These are phyloP conservation scores for Leptobrachium leishanense DNA, from an alignment of 2,113 vertebrate genomes.

Conservation along the genomic window DNA sequence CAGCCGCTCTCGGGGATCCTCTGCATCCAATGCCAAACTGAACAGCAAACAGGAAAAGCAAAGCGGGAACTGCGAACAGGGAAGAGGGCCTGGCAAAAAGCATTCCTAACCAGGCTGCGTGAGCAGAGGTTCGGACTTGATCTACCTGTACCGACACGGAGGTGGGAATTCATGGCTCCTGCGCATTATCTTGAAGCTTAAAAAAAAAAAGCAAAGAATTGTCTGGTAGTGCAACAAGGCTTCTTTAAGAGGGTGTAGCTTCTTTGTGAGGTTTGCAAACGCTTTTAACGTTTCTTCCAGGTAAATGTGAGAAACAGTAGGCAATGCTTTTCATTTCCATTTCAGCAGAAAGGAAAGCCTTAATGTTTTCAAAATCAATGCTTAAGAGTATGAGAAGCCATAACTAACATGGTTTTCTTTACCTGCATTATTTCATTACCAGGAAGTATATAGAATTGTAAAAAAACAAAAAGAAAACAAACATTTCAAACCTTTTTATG, in stretches of 20 bases:
- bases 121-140: constrained; percentile 61
- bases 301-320: too few relatives aligned
- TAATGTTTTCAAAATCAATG: background rate
- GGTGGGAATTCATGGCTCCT: constrained; percentile 55
- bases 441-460: constrained; percentile 50
- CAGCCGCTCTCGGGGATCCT: constrained; percentile 40
- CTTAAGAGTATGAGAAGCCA: background rate
- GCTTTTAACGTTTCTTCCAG: too few relatives aligned
- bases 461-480: background rate
- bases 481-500: background rate
- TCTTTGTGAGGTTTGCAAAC: background rate
- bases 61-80: constrained; percentile 18
- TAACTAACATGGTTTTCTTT: constrained; percentile 70
- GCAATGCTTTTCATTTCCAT: too few relatives aligned
- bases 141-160: constrained; percentile 44
- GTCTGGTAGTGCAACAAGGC: constrained; percentile 28
- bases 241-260: background rate
- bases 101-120: constrained; percentile 50
- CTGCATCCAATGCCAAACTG: constrained; percentile 56
- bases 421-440: constrained; percentile 72
- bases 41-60: constrained; percentile 54
- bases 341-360: background rate
- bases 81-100: constrained; percentile 39
- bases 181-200: constrained; percentile 50
- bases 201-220: constrained; percentile 46